Base-by-base conservation (phyloP, 2,797 vertebrate genomes). In the Anolis apletophallus region DNA sequence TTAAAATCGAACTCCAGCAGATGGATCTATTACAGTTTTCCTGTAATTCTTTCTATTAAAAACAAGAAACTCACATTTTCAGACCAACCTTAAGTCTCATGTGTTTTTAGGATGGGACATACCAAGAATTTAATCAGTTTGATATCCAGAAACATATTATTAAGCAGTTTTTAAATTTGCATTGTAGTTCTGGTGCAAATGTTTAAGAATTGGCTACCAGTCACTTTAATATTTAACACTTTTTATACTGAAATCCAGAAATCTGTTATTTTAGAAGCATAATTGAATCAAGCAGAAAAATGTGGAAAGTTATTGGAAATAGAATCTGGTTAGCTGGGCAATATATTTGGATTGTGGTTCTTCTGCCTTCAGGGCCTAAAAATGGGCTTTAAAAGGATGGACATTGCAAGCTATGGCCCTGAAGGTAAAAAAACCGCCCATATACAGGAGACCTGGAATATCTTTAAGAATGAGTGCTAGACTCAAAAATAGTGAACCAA, bases 231-330 rank as follows among this genome's bases (percentile, higher is more conserved):
- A 75, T 75, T 52, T 32, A 21, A 32, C 40, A 52, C 68, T 57
- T 73, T 26, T 57, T 29, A 72, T 21, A 64, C 3, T 23, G 57
- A 32, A 64, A 76, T 75, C 55, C 16, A 46, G 2, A 40, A 57
- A 36, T 26, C 50, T 57, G 23, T 40, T 83, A n/a, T 54, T 61
- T 1, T 0, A 79, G 72, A 46, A 85, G 46, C 1, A 14, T 34
- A 84, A 85, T 79, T 8, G 6, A 36, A 23, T 0, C 0, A 26
- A 83, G 4, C 5, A 13, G 3, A 1, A 26, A 67, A 26, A 23
- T 46, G 19, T 0, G 23, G 1, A 1, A n/a, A 16, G 0, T 21
- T 54, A 71, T 64, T 78, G 1, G 0, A 0, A 68, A 72, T 61
- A 46, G 84, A 69, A 32, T 46, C 2, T 2, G 32, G 36, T 1